Evolutionary conservation across 1,140 invertebrate genomes (phyloP).

Genomic region (Ostrea denselamellosa): DNA sequence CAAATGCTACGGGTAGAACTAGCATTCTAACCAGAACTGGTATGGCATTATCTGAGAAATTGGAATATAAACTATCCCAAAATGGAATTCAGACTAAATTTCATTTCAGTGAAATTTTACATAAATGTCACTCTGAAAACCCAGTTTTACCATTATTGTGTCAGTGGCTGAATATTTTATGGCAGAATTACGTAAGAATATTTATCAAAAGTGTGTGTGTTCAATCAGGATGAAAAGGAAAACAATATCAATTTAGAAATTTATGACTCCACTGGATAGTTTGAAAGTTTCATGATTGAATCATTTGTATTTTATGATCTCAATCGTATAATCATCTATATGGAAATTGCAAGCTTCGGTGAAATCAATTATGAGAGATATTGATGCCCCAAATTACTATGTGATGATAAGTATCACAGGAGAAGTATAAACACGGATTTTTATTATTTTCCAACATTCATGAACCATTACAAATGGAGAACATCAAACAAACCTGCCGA

Average conservation of each 20-base stretch:
- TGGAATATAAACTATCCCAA: background rate
- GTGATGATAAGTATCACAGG: slow-evolving; percentile 8
- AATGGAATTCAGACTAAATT: background rate
- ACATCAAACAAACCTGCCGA: slow-evolving; percentile 22
- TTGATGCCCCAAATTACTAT: slow-evolving; percentile 5
- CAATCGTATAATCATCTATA: slow-evolving; percentile 19
- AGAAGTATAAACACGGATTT: slow-evolving; percentile 22
- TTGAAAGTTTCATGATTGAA: slow-evolving; percentile 23
- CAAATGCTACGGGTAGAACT: no score
- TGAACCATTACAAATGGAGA: slow-evolving; percentile 13
- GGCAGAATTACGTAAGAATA: background rate
- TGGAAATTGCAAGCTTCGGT: slow-evolving; percentile 10
- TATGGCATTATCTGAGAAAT: background rate
- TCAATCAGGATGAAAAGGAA: slow-evolving; percentile 2
- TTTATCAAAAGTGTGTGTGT: background rate
- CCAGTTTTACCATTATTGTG: background rate
- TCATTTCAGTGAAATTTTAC: background rate
- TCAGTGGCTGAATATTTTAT: background rate
- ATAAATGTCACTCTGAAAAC: background rate
- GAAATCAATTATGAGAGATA: slow-evolving; percentile 35
- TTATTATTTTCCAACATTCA: slow-evolving; percentile 30
- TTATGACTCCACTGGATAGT: background rate
- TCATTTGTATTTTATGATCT: slow-evolving; percentile 31
- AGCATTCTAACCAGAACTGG: no score
- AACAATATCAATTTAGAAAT: slow-evolving; percentile 10